Evolutionary conservation across 2,888 invertebrate genomes (phyloP), one percentile per base, ranked within the genome.

Genomic region (Pollenia griseotomentosa): DNA sequence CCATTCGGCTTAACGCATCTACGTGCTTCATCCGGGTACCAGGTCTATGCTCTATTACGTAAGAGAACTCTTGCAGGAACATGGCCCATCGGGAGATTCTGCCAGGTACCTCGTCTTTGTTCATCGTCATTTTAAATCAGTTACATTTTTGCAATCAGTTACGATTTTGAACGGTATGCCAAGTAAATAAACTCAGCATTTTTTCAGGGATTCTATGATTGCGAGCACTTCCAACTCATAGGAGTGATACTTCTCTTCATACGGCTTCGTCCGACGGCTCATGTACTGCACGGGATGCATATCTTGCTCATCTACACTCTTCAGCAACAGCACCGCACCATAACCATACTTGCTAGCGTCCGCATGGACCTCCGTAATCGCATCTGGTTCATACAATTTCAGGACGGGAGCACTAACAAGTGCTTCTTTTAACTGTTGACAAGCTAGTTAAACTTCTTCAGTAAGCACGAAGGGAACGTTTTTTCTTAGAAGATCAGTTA

Each of bases 171-270:
- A 91, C 23, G 87, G 66, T 44, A 82, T 74, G 7, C 90, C 91
- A 11, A 91, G 63, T 10, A 92, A 73, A 82, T 91, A 92, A 0
- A 90, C 85, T 14, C 91, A 59, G 86, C 92, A 92, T 71, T 91
- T 92, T 48, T 91, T 91, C 0, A 92, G 65, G 0, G 92, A 90
- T 88, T 90, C 82, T 10, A 92, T 89, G 8, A 92, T 88, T 0
- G 91, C 92, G 8, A 92, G 78, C 4, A 91, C 90, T 88, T 93
- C 92, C 3, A 93, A 80, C 59, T 92, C 91, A 78, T 92, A 93
- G 44, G n/a, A n/a, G n/a, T n/a, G n/a, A 91, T 91, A 92, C 51
- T 88, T 87, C 86, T 92, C 90, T 8, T 90, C 89, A 5, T 87
- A 84, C 0, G 90, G 70, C 16, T 80, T 90, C 0, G 91, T 91